A percentile compares a stretch with the other conserved stretches of the same genome.
phyloP scores from a whole-genome alignment of 2,888 invertebrate genomes.

The Drosophila meridiana region DNA sequence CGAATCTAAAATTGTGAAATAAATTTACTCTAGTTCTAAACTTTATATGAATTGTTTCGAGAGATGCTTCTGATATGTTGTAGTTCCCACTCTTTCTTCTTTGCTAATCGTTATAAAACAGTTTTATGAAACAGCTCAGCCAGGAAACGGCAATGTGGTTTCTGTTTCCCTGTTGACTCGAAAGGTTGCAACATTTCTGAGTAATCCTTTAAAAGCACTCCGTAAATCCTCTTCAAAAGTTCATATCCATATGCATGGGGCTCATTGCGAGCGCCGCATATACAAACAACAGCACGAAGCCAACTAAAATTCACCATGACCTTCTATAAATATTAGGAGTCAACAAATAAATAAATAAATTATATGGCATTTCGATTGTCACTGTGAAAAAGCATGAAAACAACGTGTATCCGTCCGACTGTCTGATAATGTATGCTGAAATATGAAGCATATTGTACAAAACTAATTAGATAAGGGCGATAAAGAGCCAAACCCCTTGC shows the following conservation, averaged over 20 bases:
- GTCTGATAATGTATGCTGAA: not conserved
- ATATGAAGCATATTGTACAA: slow-evolving; percentile 55
- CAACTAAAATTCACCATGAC: not conserved
- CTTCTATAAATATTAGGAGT: not conserved
- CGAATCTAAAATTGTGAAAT: too few species aligned
- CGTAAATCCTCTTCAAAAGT: not conserved
- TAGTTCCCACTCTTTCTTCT: too few species aligned
- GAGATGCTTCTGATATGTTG: not conserved
- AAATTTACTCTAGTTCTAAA: too few species aligned
- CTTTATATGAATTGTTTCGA: not conserved
- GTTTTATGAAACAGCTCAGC: not conserved
- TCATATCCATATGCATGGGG: not conserved
- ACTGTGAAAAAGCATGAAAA: slow-evolving; percentile 1
- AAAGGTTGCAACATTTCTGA: not conserved
- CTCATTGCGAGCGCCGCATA: not conserved
- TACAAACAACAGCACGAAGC: not conserved
- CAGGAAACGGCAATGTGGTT: too few species aligned
- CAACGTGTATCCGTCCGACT: not conserved
- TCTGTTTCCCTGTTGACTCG: not conserved
- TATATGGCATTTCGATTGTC: not conserved
- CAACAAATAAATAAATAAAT: not conserved
- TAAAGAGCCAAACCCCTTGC: slow-evolving; percentile 21
- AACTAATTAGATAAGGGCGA: slow-evolving; percentile 55
- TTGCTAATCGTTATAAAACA: not conserved
- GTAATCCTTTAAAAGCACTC: not conserved